Evolutionary conservation across 2,797 vertebrate species (phyloP), one percentile per base, ranked within the genome.

Genomic region (Anabacerthia variegaticeps): DNA sequence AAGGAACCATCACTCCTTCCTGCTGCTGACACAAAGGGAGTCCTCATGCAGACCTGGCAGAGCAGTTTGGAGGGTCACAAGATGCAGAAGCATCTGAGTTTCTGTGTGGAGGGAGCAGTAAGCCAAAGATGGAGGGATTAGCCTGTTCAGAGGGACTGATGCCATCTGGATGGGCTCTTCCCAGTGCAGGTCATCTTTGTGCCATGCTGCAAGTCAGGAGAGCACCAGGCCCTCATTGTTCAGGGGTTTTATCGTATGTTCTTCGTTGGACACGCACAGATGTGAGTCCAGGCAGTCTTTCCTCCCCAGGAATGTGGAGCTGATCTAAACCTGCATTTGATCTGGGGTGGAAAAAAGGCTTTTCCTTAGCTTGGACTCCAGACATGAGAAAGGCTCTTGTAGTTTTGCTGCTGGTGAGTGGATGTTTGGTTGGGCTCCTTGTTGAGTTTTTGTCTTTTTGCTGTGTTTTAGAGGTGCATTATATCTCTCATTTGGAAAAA

Each of bases 81-180:
- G 56, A 20, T 6, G 12, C 3, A 3, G 75, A 24, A 36, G 89
- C 56, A 32, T 59, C 62, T 34, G 24, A 1, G 46, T 65, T 56
- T 43, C 43, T 17, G 2, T 8, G 26, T 34, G 80, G 67, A 55
- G 44, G 80, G 67, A 66, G 48, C 76, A 32, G 61, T 19, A n/a
- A 85, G 66, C 71, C 76, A 78, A n/a, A 54, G 76, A 73, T 58
- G 76, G 80, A 54, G 68, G 58, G 68, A 44, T 62, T 54, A n/a
- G 28, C 58, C 44, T 51, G 81, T 22, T 56, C 52, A 15, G 67
- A 39, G 81, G 46, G 66, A 32, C 62, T 20, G 72, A 2, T 58
- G 88, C 73, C 68, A 55, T 63, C 72, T 78, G 91, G 67, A 48
- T n/a, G 61, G 91, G 41, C 84, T 61, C 61, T 61, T 59, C 61